Base-by-base conservation (phyloP, 2,113 vertebrate species). In the Argyrosomus japonicus region DNA sequence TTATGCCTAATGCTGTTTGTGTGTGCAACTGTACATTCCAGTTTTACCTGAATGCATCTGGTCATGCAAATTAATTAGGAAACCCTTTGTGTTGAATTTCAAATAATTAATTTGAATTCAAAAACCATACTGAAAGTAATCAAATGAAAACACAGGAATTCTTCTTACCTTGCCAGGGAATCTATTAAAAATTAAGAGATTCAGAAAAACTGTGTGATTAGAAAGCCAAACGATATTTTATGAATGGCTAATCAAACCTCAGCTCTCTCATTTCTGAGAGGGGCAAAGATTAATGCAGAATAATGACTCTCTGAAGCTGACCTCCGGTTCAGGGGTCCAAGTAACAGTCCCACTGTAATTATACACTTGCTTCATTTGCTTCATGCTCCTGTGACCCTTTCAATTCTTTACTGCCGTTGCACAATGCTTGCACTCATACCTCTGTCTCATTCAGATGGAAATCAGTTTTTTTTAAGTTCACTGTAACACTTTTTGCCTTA, bases 241-340 rank as follows among this genome's bases (percentile, higher is more conserved):
- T 83, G 87, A 94, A 94, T 90, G 67, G 83, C 84, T 93, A 92
- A 94, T 95, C 85, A 93, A 89, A 83, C 87, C 63, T 51, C 18
- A 2, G 68, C 47, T 81, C 72, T 62, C 71, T 73, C 68, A 36
- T 73, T 51, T 82, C 76, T 67, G 21, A 57, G 74, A 50, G 76
- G 74, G 77, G 62, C 81, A 84, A 77, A 87, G 85, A 91, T 91
- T 90, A 91, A 90, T 87, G 83, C 57, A 60, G 68, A 94, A 88
- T 92, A 93, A 93, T 86, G 87, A 83, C 57, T 77, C 47, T 89
- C 27, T 77, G 27, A 71, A 73, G 79, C 68, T 87, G 83, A 92
- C 86, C 88, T 75, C 21, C 4, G 82, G 85, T 84, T 81, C 78
- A 82, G 53, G 43, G 86, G 80, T 82, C 68, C 53, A 58, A 70